Evolutionary conservation across 2,888 invertebrate species (phyloP), one percentile per base, ranked within the genome.

Genomic region (Rhamphomyia laevipes): DNA sequence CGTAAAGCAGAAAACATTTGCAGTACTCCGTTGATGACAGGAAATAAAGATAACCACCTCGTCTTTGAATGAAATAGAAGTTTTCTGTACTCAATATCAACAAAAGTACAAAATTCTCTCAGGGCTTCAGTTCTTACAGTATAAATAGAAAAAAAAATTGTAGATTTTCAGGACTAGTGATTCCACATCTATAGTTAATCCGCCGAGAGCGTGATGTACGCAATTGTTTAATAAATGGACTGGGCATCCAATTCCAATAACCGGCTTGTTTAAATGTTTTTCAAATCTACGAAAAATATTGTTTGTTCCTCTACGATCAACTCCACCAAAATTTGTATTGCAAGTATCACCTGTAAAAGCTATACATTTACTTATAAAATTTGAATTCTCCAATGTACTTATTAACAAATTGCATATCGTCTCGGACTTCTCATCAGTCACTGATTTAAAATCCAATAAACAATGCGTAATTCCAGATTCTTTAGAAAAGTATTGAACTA

Each of bases 111-210:
- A 40, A 49, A 49, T 2, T 38, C 27, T 31, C 45, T 49, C n/a
- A 45, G 15, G 13, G 12, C 10, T 47, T 49, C 47, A 27, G 44
- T 50, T n/a, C 50, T 43, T 6, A 52, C 52, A n/a, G 50, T 52
- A 38, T 52, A 51, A 42, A 48, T 43, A 21, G 53, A 54, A 48
- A 57, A 58, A n/a, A 50, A 53, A 54, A 31, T 57, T 55, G 35
- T 43, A 58, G 23, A 56, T 41, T 53, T 57, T 58, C 23, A 55
- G 18, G 30, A 56, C 50, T 23, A 57, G 46, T 16, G 51, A 43
- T 49, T 60, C 57, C n/a, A 56, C 42, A 33, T 58, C 57, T 27
- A 60, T 51, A 43, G 51, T 48, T 27, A 55, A 51, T n/a, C 30
- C 46, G 45, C 54, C 51, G 5, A 49, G 21, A 35, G 52, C 56